These are phyloP conservation scores for Eubucco bourcierii DNA, from an alignment of 2,113 vertebrate genomes.

Conservation along the genomic window DNA sequence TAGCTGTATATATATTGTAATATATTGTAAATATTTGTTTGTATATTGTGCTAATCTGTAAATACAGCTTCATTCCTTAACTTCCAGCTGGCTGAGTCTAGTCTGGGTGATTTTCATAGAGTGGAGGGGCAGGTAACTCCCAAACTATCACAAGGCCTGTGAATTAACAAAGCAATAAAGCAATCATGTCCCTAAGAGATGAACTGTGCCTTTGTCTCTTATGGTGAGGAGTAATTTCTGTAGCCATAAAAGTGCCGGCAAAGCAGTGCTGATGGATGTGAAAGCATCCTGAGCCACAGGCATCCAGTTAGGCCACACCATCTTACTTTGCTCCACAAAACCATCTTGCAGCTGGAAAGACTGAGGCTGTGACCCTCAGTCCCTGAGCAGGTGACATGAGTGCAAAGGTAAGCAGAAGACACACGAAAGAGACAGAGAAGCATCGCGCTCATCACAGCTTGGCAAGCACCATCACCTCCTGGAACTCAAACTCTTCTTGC, in stretches of 20 bases:
- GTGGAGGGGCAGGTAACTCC: too few species aligned
- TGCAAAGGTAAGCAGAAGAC: neutral
- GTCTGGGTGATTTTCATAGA: too few species aligned
- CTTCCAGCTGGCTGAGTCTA: too few species aligned
- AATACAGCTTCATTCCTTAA: too few species aligned
- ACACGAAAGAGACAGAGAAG: neutral
- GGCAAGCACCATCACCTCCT: fast-evolving
- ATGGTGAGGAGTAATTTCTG: neutral
- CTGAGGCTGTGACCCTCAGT: neutral
- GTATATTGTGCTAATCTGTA: too few species aligned
- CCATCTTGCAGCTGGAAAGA: neutral
- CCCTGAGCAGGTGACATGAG: neutral
- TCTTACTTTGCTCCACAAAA: too few species aligned
- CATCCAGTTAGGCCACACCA: neutral
- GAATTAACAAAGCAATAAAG: neutral
- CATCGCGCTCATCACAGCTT: fast-evolving
- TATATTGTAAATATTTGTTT: too few species aligned
- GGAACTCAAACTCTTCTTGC: neutral
- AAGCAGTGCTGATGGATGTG: fast-evolving
- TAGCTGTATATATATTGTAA: too few species aligned
- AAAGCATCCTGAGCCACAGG: fast-evolving
- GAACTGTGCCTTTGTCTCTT: neutral
- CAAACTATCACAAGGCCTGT: neutral
- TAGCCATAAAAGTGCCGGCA: neutral
- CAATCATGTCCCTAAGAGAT: neutral